Evolutionary conservation across 2,797 vertebrate genomes (phyloP), one percentile per base, ranked within the genome.

Genomic region (Darevskia nairensis): DNA sequence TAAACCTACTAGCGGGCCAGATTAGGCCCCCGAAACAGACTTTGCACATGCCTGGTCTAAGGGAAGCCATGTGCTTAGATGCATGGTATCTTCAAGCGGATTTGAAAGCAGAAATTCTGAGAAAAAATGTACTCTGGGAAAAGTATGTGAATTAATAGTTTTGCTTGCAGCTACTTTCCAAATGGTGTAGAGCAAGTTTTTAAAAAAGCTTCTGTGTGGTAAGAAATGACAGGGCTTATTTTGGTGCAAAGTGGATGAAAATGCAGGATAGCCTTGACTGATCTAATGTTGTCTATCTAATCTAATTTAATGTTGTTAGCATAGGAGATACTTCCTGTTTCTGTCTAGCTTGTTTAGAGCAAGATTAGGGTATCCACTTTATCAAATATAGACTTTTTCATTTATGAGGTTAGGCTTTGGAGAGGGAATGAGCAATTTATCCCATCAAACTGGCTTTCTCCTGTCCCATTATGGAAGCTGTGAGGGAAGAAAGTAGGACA

Each of bases 351-450:
- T 78, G 69, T n/a, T 64, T 0, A 0, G 1, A 44, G 71, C 21
- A 84, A 19, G 15, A 61, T 0, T 15, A 41, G 0, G 0, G 2
- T 1, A 0, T 15, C 13, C 0, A 8, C 29, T 46, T 6, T 17
- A 0, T 75, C 41, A 41, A 80, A 21, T 17, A 74, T 17, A 82
- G n/a, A 66, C 66, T 35, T 35, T 35, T 35, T 35, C n/a, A 41
- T 29, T 50, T 19, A 0, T 39, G 32, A n/a, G 7, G 0, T 8
- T 0, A 59, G 32, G 41, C 39, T 80, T 80, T 78, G 55, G 39
- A n/a, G 15, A 69, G 4, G 6, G 44, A 13, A 64, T 11, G 15
- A 82, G 8, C 44, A 44, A 17, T 50, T 81, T 75, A 29, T 79
- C 64, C 46, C 25, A 35, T 39, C 2, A 29, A 23, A 32, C 17